Evolutionary conservation across 2,113 vertebrate genomes (phyloP), one percentile per base, ranked within the genome.

Genomic region (Salvelinus namaycush): DNA sequence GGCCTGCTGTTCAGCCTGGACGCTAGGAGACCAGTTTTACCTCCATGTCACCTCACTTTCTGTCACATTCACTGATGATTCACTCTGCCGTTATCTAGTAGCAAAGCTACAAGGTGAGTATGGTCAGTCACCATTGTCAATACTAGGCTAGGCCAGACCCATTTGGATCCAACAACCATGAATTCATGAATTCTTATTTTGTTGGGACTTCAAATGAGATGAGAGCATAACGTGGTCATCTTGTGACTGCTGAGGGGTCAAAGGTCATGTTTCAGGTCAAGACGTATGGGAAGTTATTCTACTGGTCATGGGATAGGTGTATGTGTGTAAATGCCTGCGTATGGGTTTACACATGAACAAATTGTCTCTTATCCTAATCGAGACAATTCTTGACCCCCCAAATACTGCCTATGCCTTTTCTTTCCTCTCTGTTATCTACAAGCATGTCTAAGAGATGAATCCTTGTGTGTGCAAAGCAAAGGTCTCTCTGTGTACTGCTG

Each of bases 361-460:
- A 8, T 71, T 79, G 70, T 68, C 16, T 16, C 77, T 81, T 72
- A 48, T 81, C 75, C 79, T 76, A 48, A 82, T 81, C 84, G 59
- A 76, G 73, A 64, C 67, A 59, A 24, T 44, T 34, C 65, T 70
- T 74, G 79, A 66, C 57, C 75, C 39, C 39, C 39, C 39, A 44
- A 54, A 18, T 54, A 13, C 14, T 54, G 51, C 22, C 64, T 66
- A 3, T 14, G 12, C n/a, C 59, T 5, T 62, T n/a, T 62, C 59
- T 8, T 62, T 62, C 7, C 59, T 62, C n/a, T 62, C 59, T 54
- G 51, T 18, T 18, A 54, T 54, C 16, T 22, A 62, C n/a, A 22
- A 31, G 76, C 20, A 31, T 65, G 62, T 81, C 74, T 70, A 70
- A 57, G 49, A 3, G 54, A 74, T 62, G 73, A 79, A 76, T 22